Evolutionary conservation across 2,797 vertebrate species (phyloP).

Genomic region (Tapera naevia): DNA sequence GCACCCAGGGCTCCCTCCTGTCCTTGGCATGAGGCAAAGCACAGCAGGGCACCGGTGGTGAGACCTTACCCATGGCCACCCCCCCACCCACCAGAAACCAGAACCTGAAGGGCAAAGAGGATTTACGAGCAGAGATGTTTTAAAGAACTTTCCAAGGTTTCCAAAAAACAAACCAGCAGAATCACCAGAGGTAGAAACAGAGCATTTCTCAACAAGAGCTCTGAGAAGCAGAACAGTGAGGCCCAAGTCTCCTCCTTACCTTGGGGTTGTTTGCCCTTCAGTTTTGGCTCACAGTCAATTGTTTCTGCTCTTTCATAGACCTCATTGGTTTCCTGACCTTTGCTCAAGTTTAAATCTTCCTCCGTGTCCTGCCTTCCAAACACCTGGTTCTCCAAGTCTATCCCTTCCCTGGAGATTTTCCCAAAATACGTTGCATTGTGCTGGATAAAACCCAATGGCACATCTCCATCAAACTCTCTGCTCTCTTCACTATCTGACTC

Average conservation of each 20-base stretch:
- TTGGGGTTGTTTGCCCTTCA: conserved; percentile 76
- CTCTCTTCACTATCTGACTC: conserved; percentile 82
- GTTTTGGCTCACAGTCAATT: conserved; percentile 82
- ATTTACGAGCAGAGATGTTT: conserved; percentile 44
- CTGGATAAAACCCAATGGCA: conserved; percentile 64
- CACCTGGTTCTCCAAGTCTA: conserved; percentile 70
- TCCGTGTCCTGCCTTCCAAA: conserved; percentile 62
- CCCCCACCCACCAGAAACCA: conserved; percentile 45
- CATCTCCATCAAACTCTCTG: conserved; percentile 64
- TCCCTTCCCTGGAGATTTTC: conserved; percentile 69
- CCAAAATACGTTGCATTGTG: conserved; percentile 81
- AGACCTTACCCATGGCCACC: neutral
- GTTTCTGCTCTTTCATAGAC: conserved; percentile 86
- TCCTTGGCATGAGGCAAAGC: conserved; percentile 30
- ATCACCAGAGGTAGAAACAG: conserved; percentile 51
- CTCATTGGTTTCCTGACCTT: conserved; percentile 90
- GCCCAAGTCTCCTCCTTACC: conserved; percentile 76
- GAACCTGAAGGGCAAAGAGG: conserved; percentile 67
- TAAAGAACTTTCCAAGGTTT: conserved; percentile 51
- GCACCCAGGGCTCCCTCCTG: conserved; percentile 27
- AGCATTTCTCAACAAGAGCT: conserved; percentile 49
- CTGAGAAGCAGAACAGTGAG: conserved; percentile 38
- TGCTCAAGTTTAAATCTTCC: conserved; percentile 74
- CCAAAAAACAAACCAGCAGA: conserved; percentile 51
- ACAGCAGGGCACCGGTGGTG: neutral